These are phyloP conservation scores for Rhodeus uyekii DNA, from an alignment of 2,797 vertebrate species.

Conservation along the genomic window DNA sequence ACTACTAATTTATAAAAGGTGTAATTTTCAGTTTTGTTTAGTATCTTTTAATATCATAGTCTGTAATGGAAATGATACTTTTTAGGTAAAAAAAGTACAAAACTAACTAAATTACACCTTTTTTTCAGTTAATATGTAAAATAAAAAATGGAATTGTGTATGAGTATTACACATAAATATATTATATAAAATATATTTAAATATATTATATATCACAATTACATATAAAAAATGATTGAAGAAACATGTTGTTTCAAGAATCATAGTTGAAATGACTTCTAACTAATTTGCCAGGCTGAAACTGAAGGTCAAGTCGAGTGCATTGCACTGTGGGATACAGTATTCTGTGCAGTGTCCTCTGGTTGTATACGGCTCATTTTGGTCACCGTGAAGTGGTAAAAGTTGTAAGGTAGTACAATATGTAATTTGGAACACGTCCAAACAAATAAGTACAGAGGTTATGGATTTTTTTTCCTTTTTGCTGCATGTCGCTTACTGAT, in stretches of 20 bases:
- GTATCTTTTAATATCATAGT: not conserved
- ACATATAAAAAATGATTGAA: not conserved
- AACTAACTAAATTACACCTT: not conserved
- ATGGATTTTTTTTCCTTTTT: not conserved
- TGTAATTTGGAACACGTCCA: not conserved
- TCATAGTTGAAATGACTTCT: not conserved
- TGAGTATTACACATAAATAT: no score
- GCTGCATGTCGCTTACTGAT: conserved; percentile 19
- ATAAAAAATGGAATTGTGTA: not conserved
- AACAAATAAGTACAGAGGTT: not conserved
- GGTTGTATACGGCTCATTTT: not conserved
- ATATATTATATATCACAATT: no score
- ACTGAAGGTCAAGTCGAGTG: not conserved
- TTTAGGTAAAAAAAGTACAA: not conserved
- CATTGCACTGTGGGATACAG: not conserved
- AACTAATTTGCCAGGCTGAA: not conserved
- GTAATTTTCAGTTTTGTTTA: not conserved
- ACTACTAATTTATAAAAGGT: not conserved
- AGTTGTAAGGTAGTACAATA: not conserved
- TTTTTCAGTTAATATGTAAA: not conserved
- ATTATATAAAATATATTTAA: no score
- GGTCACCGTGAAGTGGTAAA: not conserved
- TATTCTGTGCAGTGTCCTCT: not conserved
- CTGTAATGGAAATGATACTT: not conserved
- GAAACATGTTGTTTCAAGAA: not conserved